Conservation (phyloP, 2,113 vertebrate species). For the Macheiramphus alcinus region DNA sequence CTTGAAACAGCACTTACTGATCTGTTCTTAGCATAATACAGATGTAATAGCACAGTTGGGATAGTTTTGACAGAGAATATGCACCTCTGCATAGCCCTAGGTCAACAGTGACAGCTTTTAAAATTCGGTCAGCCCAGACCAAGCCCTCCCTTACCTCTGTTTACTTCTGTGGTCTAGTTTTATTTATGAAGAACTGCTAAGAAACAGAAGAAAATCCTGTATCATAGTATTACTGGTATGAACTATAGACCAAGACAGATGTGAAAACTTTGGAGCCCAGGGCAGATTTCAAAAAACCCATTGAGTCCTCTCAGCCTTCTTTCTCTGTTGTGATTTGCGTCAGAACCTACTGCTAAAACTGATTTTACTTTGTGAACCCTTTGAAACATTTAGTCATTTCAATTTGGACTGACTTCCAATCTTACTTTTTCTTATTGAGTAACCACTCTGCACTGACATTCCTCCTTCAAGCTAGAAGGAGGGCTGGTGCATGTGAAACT, state of each 20-base stretch:
- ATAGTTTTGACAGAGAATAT: not conserved
- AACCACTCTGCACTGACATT: not conserved
- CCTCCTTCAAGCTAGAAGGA: not conserved
- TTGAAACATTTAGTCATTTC: not conserved
- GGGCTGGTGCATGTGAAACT: not conserved
- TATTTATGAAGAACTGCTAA: not conserved
- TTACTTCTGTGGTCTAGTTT: not conserved
- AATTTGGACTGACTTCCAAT: not conserved
- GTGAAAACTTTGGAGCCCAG: not conserved
- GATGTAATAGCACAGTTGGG: not conserved
- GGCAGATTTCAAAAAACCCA: not conserved
- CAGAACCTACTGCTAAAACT: not conserved
- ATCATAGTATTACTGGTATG: not conserved
- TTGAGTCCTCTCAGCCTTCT: not conserved
- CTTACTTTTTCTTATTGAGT: not conserved
- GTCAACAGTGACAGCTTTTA: not conserved
- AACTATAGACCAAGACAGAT: not conserved
- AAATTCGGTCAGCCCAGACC: not conserved
- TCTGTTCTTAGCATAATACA: not conserved
- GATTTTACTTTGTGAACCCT: not conserved
- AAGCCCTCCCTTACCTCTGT: not conserved
- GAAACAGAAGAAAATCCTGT: not conserved
- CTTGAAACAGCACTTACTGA: not conserved
- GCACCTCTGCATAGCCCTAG: not conserved
- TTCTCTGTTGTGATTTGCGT: not conserved